phyloP scores from a whole-genome alignment of 2,888 invertebrate species.

The Ormyrus nitidulus region DNA sequence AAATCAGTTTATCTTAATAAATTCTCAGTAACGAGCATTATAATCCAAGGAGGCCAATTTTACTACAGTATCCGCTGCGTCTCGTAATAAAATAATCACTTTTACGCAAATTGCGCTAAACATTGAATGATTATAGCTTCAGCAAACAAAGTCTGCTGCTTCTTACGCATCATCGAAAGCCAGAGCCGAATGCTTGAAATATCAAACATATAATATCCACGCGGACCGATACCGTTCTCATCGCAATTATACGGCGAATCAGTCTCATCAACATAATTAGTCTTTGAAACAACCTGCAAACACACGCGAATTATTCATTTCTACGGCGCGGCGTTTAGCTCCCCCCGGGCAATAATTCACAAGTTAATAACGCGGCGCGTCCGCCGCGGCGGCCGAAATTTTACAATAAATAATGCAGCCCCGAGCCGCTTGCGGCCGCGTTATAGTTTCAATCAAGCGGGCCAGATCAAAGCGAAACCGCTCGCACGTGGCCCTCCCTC shows the following conservation, averaged over 20 bases:
- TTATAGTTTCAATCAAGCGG: slow-evolving; percentile 38
- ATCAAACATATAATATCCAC: too few relatives aligned
- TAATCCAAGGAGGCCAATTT: too few relatives aligned
- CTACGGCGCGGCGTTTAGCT: slow-evolving; percentile 1
- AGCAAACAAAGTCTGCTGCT: too few relatives aligned
- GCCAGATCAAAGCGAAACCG: slow-evolving; percentile 33
- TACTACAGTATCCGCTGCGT: too few relatives aligned
- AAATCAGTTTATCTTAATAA: too few relatives aligned
- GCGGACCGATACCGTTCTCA: too few relatives aligned
- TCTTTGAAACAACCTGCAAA: background rate
- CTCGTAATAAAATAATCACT: too few relatives aligned
- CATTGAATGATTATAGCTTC: too few relatives aligned
- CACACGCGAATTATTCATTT: background rate
- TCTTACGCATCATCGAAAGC: too few relatives aligned
- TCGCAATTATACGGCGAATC: background rate
- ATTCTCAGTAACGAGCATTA: too few relatives aligned
- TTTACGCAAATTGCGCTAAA: too few relatives aligned
- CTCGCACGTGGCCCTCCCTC: background rate
- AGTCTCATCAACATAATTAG: slow-evolving; percentile 30
- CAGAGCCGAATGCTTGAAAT: too few relatives aligned
- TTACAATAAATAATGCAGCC: slow-evolving; percentile 48
- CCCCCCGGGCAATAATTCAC: slow-evolving; percentile 33
- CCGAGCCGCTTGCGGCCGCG: slow-evolving; percentile 1
- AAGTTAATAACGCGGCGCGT: slow-evolving; percentile 23
- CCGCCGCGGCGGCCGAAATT: background rate